Conservation (phyloP, 2,797 vertebrate genomes). For the Lacerta viridis region DNA sequence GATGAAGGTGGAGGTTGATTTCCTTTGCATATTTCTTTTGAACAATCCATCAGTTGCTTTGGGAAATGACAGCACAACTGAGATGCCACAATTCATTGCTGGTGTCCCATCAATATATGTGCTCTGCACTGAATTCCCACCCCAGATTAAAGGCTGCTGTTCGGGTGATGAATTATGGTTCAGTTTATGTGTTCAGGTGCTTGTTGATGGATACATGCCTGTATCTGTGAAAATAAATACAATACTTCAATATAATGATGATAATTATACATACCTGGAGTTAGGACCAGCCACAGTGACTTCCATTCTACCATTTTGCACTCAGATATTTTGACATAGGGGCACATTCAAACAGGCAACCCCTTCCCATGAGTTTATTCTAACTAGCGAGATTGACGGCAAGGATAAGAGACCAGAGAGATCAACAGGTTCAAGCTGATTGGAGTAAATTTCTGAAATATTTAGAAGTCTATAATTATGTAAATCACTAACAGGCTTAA, state of each 20-base stretch:
- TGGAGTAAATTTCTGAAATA: too few relatives aligned
- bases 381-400: too few relatives aligned
- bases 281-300: not conserved
- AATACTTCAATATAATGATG: not conserved
- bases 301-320: not conserved
- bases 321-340: not conserved
- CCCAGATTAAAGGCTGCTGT: not conserved
- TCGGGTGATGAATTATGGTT: not conserved
- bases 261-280: not conserved
- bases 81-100: not conserved
- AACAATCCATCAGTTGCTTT: too few relatives aligned
- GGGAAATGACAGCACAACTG: too few relatives aligned
- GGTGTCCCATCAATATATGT: constrained; percentile 2
- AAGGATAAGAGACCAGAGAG: too few relatives aligned
- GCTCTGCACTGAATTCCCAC: not conserved
- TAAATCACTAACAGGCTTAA: too few relatives aligned
- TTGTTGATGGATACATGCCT: not conserved
- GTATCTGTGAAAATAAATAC: not conserved
- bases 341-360: not conserved
- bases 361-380: not conserved
- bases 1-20: too few relatives aligned
- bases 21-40: too few relatives aligned
- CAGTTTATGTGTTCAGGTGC: not conserved
- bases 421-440: too few relatives aligned
- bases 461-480: too few relatives aligned